Percentiles rank a stretch among this genome's conserved stretches.
phyloP scores from a whole-genome alignment of 2,113 vertebrate species.

The Scomber japonicus region DNA sequence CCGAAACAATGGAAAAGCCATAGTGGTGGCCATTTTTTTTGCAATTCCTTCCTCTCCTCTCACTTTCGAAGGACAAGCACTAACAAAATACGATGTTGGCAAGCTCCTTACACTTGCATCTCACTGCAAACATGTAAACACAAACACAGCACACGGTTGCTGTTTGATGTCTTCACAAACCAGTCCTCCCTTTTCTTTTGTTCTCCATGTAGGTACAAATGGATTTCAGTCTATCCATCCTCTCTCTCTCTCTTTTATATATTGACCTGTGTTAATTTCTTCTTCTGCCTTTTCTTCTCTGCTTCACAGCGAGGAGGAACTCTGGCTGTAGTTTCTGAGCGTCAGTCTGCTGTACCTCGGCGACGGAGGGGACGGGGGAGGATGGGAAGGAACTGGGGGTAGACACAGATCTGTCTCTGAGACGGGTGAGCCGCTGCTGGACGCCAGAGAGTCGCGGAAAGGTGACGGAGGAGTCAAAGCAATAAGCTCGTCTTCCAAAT shows the following conservation, averaged over 20 bases:
- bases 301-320: conserved; percentile 97
- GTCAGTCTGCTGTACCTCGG: conserved; percentile 93
- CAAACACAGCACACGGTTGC: conserved; percentile 60
- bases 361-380: conserved; percentile 92
- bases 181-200: conserved; percentile 23
- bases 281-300: conserved; percentile 2
- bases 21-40: conserved; percentile 43
- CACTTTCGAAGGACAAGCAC: conserved; percentile 44
- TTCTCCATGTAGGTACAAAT: conserved; percentile 28
- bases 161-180: conserved; percentile 54
- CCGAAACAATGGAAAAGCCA: conserved; percentile 32
- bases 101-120: conserved; percentile 51
- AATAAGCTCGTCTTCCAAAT: conserved; percentile 93
- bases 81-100: conserved; percentile 60
- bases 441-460: conserved; percentile 95
- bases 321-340: conserved; percentile 98
- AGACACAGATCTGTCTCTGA: conserved; percentile 85
- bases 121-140: conserved; percentile 81
- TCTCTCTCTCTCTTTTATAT: not conserved
- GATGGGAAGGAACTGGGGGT: conserved; percentile 90
- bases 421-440: conserved; percentile 90
- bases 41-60: conserved; percentile 10
- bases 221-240: conserved; percentile 42
- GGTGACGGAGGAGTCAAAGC: conserved; percentile 97
- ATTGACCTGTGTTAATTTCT: conserved; percentile 18